Conservation (phyloP, 1,140 invertebrate species). For the Heliconius hewitsoni region DNA sequence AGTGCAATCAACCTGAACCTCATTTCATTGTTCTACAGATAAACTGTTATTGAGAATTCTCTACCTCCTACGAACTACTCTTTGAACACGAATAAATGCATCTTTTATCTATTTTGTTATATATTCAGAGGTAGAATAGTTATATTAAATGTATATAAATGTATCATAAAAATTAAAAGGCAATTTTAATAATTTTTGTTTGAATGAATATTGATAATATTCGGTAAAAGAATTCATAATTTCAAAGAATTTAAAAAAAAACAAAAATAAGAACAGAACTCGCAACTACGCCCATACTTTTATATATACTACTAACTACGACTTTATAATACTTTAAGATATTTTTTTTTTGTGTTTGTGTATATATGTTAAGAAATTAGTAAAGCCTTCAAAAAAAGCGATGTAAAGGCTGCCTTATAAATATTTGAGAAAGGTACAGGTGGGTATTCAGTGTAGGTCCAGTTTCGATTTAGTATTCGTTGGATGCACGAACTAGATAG, state of each 20-base stretch:
- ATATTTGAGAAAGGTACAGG: constrained; percentile 26
- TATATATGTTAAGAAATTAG: neutral
- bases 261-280: too few relatives aligned
- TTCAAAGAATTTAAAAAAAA: too few relatives aligned
- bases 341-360: neutral
- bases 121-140: neutral
- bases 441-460: constrained; percentile 32
- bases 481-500: constrained; percentile 65
- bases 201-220: too few relatives aligned
- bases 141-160: neutral
- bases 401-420: constrained; percentile 23
- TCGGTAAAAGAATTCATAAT: too few relatives aligned
- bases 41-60: constrained; percentile 41
- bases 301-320: too few relatives aligned
- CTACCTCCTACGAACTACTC: constrained; percentile 35
- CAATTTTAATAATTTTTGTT: neutral
- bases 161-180: neutral
- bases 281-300: too few relatives aligned
- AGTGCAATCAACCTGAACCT: constrained; percentile 71
- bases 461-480: constrained; percentile 41
- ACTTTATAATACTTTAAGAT: too few relatives aligned
- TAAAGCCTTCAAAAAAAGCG: neutral
- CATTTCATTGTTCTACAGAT: constrained; percentile 69
- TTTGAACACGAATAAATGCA: neutral
- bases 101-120: neutral